These are phyloP conservation scores for Pollicipes pollicipes DNA, from an alignment of 1,140 invertebrate genomes.

Conservation along the genomic window DNA sequence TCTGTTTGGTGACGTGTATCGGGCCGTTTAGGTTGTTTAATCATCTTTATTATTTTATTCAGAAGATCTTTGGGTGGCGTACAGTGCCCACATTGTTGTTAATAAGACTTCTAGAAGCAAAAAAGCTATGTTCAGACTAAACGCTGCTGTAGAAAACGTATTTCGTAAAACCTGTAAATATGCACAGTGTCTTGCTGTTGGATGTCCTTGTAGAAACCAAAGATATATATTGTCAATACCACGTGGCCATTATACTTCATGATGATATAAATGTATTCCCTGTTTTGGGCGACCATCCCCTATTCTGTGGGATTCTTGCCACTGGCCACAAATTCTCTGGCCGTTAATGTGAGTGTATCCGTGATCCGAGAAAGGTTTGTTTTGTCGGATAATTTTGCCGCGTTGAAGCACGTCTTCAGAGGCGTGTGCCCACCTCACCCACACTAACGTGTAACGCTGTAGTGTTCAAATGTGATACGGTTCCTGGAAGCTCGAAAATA, in stretches of 20 bases:
- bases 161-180: background rate
- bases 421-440: background rate
- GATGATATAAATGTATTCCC: background rate
- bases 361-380: background rate
- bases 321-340: background rate
- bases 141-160: background rate
- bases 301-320: background rate
- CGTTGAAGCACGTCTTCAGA: background rate
- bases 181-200: background rate
- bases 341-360: background rate
- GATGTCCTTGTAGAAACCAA: background rate
- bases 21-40: too few species aligned
- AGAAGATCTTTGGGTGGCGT: too few species aligned
- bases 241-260: background rate
- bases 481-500: constrained; percentile 2
- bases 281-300: background rate
- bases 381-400: too few species aligned
- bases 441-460: background rate
- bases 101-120: too few species aligned
- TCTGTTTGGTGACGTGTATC: too few species aligned
- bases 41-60: too few species aligned
- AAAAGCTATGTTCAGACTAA: too few species aligned
- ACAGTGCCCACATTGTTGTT: too few species aligned
- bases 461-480: constrained; percentile 6
- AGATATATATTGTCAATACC: constrained; percentile 2